Conservation (phyloP, 2,113 vertebrate genomes). For the Pluvianellus socialis region DNA sequence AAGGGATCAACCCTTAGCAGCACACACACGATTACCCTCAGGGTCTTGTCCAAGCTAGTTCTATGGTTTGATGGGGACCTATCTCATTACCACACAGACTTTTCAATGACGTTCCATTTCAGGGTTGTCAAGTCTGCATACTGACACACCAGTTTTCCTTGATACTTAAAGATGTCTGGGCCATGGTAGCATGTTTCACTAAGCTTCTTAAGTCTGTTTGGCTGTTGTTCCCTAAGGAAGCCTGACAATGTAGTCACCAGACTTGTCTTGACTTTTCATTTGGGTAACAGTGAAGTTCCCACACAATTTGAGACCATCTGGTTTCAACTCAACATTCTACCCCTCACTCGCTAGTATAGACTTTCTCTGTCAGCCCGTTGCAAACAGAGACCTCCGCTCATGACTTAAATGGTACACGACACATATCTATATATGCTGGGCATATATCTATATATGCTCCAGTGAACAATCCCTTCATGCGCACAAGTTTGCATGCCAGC, state of each 20-base stretch:
- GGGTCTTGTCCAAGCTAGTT: neutral
- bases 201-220: conserved; percentile 1
- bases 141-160: neutral
- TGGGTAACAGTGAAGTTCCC: neutral
- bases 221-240: neutral
- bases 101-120: neutral
- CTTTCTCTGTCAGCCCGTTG: neutral
- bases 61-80: neutral
- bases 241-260: neutral
- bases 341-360: neutral
- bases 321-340: neutral
- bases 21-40: neutral
- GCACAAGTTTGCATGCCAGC: neutral
- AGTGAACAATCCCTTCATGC: neutral
- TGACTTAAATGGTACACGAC: neutral
- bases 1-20: neutral
- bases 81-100: neutral
- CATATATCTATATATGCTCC: neutral
- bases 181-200: neutral
- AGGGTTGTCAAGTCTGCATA: neutral
- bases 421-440: neutral
- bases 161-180: neutral
- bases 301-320: neutral
- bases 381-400: neutral
- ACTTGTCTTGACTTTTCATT: neutral